Base-by-base conservation (phyloP, 2,797 vertebrate genomes). In the Otolemur crassicaudatus region DNA sequence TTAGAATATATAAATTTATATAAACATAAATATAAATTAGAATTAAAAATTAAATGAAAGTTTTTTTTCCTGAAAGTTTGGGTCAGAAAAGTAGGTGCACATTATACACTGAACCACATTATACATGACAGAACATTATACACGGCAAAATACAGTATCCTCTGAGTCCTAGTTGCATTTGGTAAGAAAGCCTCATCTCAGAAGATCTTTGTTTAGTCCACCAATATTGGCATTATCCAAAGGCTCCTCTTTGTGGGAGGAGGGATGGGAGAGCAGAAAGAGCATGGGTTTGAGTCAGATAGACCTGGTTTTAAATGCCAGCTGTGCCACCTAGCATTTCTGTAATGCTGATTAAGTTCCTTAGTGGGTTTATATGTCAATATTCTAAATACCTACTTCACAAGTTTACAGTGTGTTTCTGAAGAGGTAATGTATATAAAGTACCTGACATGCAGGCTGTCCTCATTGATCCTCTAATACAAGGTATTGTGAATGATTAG, bases 151-250 rank as follows among this genome's bases (percentile, higher is more conserved):
- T 14, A 16, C 14, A 53, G 49, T 53, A 31, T 75, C 29, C 40
- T 91, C 69, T 96, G 37, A 92, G 86, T 87, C 23, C 58, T 85
- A 96, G 67, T 14, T 53, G 4, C 7, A 56, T 81, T 94, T 46
- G 91, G 40, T 77, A 73, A 80, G 63, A 87, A 79, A 56, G 6
- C 34, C 23, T 94, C 43, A 70, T 53, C n/a, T 65, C 34, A 69
- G 27, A 37, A 53, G 43, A 73, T 70, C 22, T 84, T 69, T 92
- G 53, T 94, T 86, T 25, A 56, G 19, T 25, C 11, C 12, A 23
- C 49, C 37, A 31, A 72, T 40, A 69, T 16, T 61, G 90, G 10
- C 53, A 37, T 69, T 90, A 87, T 29, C 49, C 46, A 43, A 91
- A 90, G 46, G 12, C 19, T 87, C 22, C 2, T 2, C 77, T 88